Conservation (phyloP, 2,888 invertebrate species). For the Resseliella maxima region DNA sequence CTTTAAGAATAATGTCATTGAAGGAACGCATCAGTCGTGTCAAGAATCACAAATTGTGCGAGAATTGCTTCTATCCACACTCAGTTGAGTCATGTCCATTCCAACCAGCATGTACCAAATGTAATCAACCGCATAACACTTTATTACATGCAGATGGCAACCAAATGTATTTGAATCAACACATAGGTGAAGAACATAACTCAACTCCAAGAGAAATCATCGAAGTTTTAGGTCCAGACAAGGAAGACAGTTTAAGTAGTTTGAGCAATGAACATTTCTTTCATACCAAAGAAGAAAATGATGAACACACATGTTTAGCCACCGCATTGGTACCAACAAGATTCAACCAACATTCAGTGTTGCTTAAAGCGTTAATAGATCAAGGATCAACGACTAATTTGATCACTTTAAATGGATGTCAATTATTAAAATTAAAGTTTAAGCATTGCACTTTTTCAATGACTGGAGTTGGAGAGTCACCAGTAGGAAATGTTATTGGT, state of each 20-base stretch:
- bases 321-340: not conserved
- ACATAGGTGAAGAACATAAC: not conserved
- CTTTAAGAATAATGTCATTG: not conserved
- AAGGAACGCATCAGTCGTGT: not conserved
- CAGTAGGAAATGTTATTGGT: not conserved
- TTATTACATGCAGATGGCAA: not conserved
- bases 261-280: not conserved
- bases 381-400: not conserved
- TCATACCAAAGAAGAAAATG: not conserved
- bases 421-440: not conserved
- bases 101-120: not conserved
- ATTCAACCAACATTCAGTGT: too few species aligned
- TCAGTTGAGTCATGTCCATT: not conserved
- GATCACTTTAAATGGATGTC: not conserved
- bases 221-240: not conserved
- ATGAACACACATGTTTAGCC: not conserved
- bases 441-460: not conserved
- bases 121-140: not conserved
- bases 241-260: not conserved
- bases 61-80: not conserved
- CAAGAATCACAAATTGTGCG: not conserved
- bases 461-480: not conserved
- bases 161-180: not conserved
- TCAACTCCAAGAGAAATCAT: not conserved
- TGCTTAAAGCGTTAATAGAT: not conserved